Conservation (phyloP, 1,140 invertebrate species). For the Drosophila suzukii region DNA sequence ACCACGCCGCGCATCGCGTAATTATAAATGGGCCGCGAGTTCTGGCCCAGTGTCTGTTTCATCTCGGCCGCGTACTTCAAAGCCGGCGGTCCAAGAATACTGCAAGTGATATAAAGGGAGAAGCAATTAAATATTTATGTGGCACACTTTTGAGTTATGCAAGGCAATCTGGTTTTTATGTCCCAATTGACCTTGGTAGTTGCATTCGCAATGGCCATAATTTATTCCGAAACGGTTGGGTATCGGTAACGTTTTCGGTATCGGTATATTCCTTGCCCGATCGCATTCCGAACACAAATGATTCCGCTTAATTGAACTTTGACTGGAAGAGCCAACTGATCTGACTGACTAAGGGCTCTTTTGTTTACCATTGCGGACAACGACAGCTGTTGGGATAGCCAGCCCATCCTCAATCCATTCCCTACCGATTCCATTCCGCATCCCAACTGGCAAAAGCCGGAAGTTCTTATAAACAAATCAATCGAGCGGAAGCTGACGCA, state of each 20-base stretch:
- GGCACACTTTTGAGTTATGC: conserved; percentile 80
- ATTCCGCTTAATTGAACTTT: conserved; percentile 59
- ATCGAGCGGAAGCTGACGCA: conserved; percentile 70
- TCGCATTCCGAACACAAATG: conserved; percentile 27
- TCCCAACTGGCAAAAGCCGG: conserved; percentile 54
- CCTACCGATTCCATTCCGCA: neutral
- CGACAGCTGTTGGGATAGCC: conserved; percentile 24
- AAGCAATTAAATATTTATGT: conserved; percentile 78
- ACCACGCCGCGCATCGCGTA: conserved; percentile 93
- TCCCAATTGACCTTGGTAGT: conserved; percentile 73
- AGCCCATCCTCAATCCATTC: conserved; percentile 7
- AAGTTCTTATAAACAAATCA: conserved; percentile 80
- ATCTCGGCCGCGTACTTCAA: conserved; percentile 90
- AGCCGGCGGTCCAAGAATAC: conserved; percentile 91
- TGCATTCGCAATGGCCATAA: conserved; percentile 23
- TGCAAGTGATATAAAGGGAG: conserved; percentile 72
- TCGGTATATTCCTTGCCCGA: conserved; percentile 7
- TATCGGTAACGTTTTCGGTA: conserved; percentile 3
- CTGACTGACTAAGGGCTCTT: conserved; percentile 45
- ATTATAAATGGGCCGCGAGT: conserved; percentile 93
- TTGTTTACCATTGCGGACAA: conserved; percentile 59
- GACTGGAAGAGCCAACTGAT: conserved; percentile 25
- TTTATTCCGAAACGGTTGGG: conserved; percentile 17
- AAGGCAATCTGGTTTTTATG: conserved; percentile 71
- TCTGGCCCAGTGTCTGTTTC: conserved; percentile 89